phyloP scores from a whole-genome alignment of 2,797 vertebrate species.

The Micromesistius poutassou region DNA sequence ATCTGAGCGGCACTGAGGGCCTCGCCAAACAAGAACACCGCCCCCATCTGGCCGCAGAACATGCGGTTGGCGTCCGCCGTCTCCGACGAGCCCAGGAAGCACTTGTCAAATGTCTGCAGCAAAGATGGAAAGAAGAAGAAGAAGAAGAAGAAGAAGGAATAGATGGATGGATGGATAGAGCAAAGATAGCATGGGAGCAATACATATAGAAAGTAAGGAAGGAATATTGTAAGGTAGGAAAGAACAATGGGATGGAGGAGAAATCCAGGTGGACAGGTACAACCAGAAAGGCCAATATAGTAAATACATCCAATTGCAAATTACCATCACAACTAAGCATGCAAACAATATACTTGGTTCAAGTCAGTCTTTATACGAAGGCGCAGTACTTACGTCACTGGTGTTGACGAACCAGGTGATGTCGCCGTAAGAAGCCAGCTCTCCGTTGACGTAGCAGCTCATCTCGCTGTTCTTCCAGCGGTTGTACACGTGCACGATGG shows the following conservation, averaged over 20 bases:
- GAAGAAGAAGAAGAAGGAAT: background rate
- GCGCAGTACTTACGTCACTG: conserved; percentile 84
- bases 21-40: conserved; percentile 95
- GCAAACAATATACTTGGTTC: background rate
- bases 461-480: conserved; percentile 99
- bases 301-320: background rate
- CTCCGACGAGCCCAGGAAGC: conserved; percentile 97
- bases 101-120: conserved; percentile 95
- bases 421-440: conserved; percentile 92
- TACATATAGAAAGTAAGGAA: background rate
- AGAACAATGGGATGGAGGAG: background rate
- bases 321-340: background rate
- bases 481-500: conserved; percentile 93
- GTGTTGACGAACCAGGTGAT: conserved; percentile 98
- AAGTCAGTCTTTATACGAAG: background rate
- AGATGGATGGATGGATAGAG: background rate
- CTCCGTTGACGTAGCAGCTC: conserved; percentile 94
- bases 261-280: background rate
- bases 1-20: conserved; percentile 95
- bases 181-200: background rate
- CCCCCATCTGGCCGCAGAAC: conserved; percentile 97
- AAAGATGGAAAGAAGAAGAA: background rate
- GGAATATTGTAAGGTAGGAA: background rate
- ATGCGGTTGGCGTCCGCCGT: conserved; percentile 93
- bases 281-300: too few species aligned